phyloP scores from a whole-genome alignment of 2,888 invertebrate genomes.

The Drosophila infuscata region DNA sequence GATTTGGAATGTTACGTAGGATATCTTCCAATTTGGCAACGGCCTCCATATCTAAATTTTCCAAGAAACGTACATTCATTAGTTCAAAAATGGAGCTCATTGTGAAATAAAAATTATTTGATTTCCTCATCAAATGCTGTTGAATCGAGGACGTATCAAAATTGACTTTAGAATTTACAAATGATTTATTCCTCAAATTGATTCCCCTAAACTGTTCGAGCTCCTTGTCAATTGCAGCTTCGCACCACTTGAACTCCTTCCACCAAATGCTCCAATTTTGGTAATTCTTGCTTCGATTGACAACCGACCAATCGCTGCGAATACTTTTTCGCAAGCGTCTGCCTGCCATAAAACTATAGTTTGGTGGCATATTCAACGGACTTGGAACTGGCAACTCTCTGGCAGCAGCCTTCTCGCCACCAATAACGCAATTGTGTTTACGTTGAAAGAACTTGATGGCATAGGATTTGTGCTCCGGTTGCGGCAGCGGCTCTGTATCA shows the following conservation, averaged over 20 bases:
- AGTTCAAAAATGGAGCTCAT: constrained; percentile 41
- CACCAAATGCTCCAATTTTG: constrained; percentile 57
- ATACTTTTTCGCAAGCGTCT: constrained; percentile 16
- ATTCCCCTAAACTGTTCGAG: constrained; percentile 25
- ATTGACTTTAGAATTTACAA: background rate
- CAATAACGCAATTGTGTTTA: constrained; percentile 8
- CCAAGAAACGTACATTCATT: constrained; percentile 26
- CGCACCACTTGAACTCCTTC: constrained; percentile 46
- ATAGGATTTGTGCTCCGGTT: constrained; percentile 37
- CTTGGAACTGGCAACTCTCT: background rate
- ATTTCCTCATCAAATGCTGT: constrained; percentile 14
- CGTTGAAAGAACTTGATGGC: constrained; percentile 35
- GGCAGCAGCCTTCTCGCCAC: background rate
- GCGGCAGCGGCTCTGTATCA: background rate
- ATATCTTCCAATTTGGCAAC: constrained; percentile 38
- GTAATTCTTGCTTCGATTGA: constrained; percentile 30
- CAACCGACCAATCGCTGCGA: constrained; percentile 17
- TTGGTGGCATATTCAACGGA: background rate
- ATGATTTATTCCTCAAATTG: constrained; percentile 20
- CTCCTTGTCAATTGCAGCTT: constrained; percentile 35
- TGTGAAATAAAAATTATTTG: constrained; percentile 25
- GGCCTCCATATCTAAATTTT: background rate
- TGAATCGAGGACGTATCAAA: background rate
- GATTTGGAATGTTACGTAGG: constrained; percentile 53
- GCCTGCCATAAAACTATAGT: background rate